Evolutionary conservation across 2,888 invertebrate genomes (phyloP).

Genomic region (Dynastes maya): DNA sequence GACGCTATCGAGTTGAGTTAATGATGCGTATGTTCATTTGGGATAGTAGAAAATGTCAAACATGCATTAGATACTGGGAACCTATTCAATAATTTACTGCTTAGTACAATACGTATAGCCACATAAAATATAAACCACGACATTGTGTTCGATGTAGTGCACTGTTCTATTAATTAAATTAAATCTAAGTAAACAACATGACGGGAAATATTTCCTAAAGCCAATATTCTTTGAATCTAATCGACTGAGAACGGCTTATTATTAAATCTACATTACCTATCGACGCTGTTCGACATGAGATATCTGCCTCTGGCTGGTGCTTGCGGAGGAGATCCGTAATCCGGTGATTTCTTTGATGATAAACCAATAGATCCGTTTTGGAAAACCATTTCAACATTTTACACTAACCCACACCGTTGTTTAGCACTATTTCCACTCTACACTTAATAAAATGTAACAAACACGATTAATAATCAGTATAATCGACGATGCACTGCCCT

Average conservation of each 20-base stretch:
- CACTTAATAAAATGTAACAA: slow-evolving; percentile 12
- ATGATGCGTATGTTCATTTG: slow-evolving; percentile 26
- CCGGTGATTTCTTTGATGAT: slow-evolving; percentile 40
- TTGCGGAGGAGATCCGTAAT: slow-evolving; percentile 38
- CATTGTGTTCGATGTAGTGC: not conserved
- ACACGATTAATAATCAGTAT: slow-evolving; percentile 1
- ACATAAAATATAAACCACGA: slow-evolving; percentile 1
- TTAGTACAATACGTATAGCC: not conserved
- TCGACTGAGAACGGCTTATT: not conserved
- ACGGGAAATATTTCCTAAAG: not conserved
- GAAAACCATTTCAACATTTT: slow-evolving; percentile 50
- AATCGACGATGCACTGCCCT: not conserved
- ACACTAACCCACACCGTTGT: slow-evolving; percentile 17
- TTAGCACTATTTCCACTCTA: slow-evolving; percentile 14
- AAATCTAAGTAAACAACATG: not conserved
- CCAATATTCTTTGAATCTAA: not conserved
- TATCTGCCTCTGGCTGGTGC: slow-evolving; percentile 47
- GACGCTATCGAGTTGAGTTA: slow-evolving; percentile 23
- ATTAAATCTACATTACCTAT: slow-evolving; percentile 38
- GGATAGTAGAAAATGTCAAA: slow-evolving; percentile 28
- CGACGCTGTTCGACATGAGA: slow-evolving; percentile 41
- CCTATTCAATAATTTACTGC: slow-evolving; percentile 3
- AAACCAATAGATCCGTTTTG: slow-evolving; percentile 48
- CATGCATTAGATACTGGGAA: slow-evolving; percentile 18
- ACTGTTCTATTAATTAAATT: slow-evolving; percentile 10